These are phyloP conservation scores for Accipiter badius DNA, from an alignment of 2,797 vertebrate genomes.

Conservation along the genomic window DNA sequence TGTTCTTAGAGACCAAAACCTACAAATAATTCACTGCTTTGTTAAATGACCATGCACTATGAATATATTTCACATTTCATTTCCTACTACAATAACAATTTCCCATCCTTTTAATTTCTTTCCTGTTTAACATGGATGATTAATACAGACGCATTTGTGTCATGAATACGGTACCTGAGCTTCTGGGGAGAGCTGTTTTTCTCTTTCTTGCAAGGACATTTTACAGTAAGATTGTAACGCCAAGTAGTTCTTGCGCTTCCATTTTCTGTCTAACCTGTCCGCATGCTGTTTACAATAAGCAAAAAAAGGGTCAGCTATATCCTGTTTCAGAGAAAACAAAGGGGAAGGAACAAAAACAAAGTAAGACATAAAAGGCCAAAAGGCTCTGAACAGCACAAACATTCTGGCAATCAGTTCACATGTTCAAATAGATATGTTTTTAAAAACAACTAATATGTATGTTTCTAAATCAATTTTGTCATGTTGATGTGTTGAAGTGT, in stretches of 20 bases:
- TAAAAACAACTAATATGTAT: not conserved
- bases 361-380: conserved; percentile 19
- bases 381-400: not conserved
- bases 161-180: conserved; percentile 84
- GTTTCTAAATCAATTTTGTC: not conserved
- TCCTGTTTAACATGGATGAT: not conserved
- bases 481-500: not conserved
- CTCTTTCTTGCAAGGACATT: conserved; percentile 93
- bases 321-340: conserved; percentile 76
- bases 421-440: not conserved
- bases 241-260: conserved; percentile 98
- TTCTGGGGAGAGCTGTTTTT: conserved; percentile 93
- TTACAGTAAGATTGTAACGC: conserved; percentile 97
- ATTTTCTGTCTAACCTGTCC: conserved; percentile 98
- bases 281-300: conserved; percentile 99
- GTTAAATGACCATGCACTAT: not conserved
- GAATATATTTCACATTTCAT: not conserved
- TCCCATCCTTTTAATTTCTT: not conserved
- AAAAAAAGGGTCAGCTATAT: conserved; percentile 98
- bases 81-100: not conserved
- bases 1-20: not conserved
- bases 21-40: not conserved
- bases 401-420: not conserved
- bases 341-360: not conserved
- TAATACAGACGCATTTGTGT: not conserved